Conservation (phyloP, 2,113 vertebrate genomes). For the Hemiscyllium ocellatum region DNA sequence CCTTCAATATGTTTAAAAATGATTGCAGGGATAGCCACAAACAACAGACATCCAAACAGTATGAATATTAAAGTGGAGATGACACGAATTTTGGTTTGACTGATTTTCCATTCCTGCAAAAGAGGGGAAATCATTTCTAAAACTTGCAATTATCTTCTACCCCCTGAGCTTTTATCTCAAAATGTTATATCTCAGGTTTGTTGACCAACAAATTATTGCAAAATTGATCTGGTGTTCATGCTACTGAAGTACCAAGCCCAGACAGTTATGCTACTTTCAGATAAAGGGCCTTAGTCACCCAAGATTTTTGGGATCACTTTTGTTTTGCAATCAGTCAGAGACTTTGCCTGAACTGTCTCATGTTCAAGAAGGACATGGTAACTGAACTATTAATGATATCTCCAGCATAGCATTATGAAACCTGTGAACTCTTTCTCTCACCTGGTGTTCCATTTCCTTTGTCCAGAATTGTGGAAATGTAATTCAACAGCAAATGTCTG, state of each 20-base stretch:
- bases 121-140: constrained; percentile 43
- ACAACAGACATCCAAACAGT: constrained; percentile 90
- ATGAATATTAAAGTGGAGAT: constrained; percentile 96
- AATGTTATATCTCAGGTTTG: background rate
- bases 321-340: background rate
- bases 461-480: background rate
- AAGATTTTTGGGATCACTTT: background rate
- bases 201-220: background rate
- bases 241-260: background rate
- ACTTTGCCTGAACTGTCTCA: background rate
- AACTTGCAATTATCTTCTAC: background rate
- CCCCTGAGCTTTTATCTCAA: background rate
- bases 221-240: background rate
- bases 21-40: constrained; percentile 85
- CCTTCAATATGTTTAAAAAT: constrained; percentile 98
- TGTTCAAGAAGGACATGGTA: background rate
- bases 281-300: background rate
- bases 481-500: background rate
- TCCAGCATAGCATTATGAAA: background rate
- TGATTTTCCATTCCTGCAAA: constrained; percentile 90
- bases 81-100: constrained; percentile 95
- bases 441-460: background rate
- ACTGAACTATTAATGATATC: background rate
- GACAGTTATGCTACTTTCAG: background rate
- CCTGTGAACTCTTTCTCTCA: background rate